Base-by-base conservation (phyloP, 2,888 invertebrate genomes). In the Cosmia pyralina region DNA sequence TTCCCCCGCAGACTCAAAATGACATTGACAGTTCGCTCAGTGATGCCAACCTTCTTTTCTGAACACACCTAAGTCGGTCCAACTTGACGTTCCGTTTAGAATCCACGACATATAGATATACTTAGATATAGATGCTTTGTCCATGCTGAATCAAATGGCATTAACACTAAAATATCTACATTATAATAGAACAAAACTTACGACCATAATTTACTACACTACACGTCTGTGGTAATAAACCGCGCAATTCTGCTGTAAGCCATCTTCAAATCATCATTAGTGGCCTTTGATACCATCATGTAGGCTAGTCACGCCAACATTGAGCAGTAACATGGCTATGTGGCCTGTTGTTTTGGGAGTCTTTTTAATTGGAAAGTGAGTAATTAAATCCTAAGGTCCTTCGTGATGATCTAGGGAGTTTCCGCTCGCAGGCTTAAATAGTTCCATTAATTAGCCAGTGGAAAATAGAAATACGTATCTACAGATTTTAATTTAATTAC, bases 251-350 rank as follows among this genome's bases (percentile, higher is more conserved):
- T 38, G 64, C 44, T 55, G 68, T 67, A 52, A 79, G 77, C 72
- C 75, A 70, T 80, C 81, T 83, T 70, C 85, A 85, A 83, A 83
- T 83, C 76, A 85, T 85, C 83, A 79, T 83, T 83, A 83, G 71
- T 53, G 71, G 34, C 60, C 67, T 63, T 50, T 34, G 62, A 74
- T 69, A 72, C 59, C 62, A 72, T 73, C 68, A 81, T 77, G 73
- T 65, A 74, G 19, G 52, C 72, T 5, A 60, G 82, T 79, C 85
- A 83, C 83, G 83, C 76, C 63, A 83, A 50, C 50, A n/a, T n/a
- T 15, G 71, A 17, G 66, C 59, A 62, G 19, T 46, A 57, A 52
- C 38, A 58, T 64, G 46, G 44, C 68, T 59, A 57, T n/a, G 69
- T 52, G 10, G 44, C 44, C 19, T 52, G 13, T 34, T 28, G 28